phyloP scores from a whole-genome alignment of 1,140 invertebrate species.

The Solen grandis region DNA sequence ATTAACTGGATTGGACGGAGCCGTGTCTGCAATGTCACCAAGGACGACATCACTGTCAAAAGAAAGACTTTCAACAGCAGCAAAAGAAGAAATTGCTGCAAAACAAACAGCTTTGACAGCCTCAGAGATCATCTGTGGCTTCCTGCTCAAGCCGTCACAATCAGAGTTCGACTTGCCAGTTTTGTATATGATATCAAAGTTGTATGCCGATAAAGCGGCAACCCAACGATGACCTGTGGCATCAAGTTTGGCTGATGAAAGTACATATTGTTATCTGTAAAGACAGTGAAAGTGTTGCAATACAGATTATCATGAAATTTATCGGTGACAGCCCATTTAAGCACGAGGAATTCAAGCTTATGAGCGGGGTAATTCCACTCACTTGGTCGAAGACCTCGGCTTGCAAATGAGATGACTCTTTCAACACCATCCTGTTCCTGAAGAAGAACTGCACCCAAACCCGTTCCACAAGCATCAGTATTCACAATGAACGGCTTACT shows the following conservation, averaged over 20 bases:
- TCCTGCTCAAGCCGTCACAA: slow-evolving; percentile 31
- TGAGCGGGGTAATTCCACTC: slow-evolving; percentile 39
- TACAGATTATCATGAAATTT: slow-evolving; percentile 62
- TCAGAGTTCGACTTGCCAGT: slow-evolving; percentile 27
- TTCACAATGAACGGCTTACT: slow-evolving; percentile 44
- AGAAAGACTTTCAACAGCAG: neutral
- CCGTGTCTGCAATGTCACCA: neutral
- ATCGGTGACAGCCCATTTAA: slow-evolving; percentile 54
- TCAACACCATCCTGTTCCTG: slow-evolving; percentile 19
- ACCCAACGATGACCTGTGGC: slow-evolving; percentile 47
- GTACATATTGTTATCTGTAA: slow-evolving; percentile 50
- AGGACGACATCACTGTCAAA: neutral
- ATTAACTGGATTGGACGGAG: neutral
- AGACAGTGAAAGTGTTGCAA: slow-evolving; percentile 19
- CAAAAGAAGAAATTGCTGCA: neutral
- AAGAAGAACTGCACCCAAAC: slow-evolving; percentile 65
- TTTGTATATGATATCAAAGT: slow-evolving; percentile 27
- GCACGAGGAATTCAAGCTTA: slow-evolving; percentile 40
- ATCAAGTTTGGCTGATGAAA: slow-evolving; percentile 42
- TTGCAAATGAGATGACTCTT: slow-evolving; percentile 36
- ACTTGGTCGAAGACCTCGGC: slow-evolving; percentile 3
- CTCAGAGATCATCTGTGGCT: too few relatives aligned
- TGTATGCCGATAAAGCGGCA: slow-evolving; percentile 20
- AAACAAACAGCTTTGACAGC: neutral
- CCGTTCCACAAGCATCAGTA: slow-evolving; percentile 51